Percentiles rank a stretch among this genome's conserved stretches.
Conservation (phyloP, 2,888 invertebrate species). For the Agrochola lota region DNA sequence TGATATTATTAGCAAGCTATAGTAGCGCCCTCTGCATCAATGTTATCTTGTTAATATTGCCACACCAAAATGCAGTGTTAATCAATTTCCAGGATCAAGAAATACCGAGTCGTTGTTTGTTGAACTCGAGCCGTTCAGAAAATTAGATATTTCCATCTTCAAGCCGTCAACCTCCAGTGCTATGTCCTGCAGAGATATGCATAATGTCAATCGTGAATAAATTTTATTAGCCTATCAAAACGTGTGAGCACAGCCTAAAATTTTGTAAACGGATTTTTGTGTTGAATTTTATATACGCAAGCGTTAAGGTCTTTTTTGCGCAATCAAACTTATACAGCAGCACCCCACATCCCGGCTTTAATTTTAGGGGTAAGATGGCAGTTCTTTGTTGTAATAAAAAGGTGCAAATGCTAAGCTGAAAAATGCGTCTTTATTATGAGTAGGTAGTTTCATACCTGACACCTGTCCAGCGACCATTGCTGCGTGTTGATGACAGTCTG, state of each 20-base stretch:
- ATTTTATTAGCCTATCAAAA: neutral
- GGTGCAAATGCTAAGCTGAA: neutral
- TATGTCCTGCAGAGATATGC: slow-evolving; percentile 78
- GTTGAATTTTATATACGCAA: neutral
- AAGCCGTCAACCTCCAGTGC: slow-evolving; percentile 83
- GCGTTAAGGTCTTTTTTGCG: neutral
- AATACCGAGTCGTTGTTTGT: slow-evolving; percentile 87
- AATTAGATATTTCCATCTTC: slow-evolving; percentile 84
- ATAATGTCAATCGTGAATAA: neutral
- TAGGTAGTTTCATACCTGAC: slow-evolving; percentile 73
- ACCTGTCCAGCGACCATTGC: slow-evolving; percentile 77
- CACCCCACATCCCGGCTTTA: neutral
- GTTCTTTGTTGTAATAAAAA: neutral
- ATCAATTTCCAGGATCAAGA: neutral
- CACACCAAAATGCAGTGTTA: slow-evolving; percentile 14
- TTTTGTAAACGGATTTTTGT: neutral
- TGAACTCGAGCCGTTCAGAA: slow-evolving; percentile 78
- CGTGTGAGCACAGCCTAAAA: neutral
- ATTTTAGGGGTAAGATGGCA: neutral
- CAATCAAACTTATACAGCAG: neutral
- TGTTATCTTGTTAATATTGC: slow-evolving; percentile 32
- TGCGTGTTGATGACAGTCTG: slow-evolving; percentile 77
- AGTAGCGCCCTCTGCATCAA: slow-evolving; percentile 9
- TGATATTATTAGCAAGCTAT: neutral
- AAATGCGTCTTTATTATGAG: neutral